Percentiles rank a stretch among this genome's conserved stretches.
phyloP scores from a whole-genome alignment of 2,888 invertebrate genomes.

The Epiblema foenella region DNA sequence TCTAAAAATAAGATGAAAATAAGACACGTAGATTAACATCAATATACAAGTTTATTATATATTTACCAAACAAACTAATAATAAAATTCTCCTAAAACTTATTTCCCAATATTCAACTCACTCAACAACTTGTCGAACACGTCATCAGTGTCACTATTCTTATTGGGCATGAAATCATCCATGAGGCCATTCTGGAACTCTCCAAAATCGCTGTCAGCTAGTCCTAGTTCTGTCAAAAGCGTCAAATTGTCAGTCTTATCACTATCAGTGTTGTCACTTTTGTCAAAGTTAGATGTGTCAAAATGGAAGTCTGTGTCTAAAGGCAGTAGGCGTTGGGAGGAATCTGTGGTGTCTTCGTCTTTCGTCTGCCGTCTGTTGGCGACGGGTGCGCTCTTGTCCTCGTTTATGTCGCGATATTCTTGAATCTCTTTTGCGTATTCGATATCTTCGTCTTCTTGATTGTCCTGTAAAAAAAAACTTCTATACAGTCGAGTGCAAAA shows the following conservation, averaged over 20 bases:
- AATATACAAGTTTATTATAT: conserved; percentile 41
- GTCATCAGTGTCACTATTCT: conserved; percentile 63
- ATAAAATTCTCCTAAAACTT: conserved; percentile 44
- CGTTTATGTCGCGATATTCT: conserved; percentile 74
- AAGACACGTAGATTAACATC: conserved; percentile 20
- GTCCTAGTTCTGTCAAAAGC: conserved; percentile 84
- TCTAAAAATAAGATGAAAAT: background rate
- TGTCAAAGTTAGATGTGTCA: conserved; percentile 53
- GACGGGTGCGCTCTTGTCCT: conserved; percentile 69
- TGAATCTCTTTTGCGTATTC: conserved; percentile 78
- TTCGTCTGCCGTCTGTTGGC: conserved; percentile 67
- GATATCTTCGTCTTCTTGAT: conserved; percentile 83
- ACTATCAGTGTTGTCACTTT: conserved; percentile 61
- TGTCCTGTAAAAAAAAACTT: conserved; percentile 60
- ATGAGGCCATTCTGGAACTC: conserved; percentile 77
- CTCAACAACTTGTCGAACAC: conserved; percentile 75
- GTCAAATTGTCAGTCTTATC: conserved; percentile 64
- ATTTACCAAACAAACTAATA: conserved; percentile 13
- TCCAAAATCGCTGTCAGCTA: conserved; percentile 82
- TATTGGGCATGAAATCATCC: conserved; percentile 62
- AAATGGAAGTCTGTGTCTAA: conserved; percentile 52
- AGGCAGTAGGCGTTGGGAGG: conserved; percentile 71
- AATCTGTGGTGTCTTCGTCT: conserved; percentile 69
- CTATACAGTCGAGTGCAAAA: too few species aligned
- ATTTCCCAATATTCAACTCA: conserved; percentile 69